Evolutionary conservation across 2,797 vertebrate genomes (phyloP).

Genomic region (Lacerta agilis): DNA sequence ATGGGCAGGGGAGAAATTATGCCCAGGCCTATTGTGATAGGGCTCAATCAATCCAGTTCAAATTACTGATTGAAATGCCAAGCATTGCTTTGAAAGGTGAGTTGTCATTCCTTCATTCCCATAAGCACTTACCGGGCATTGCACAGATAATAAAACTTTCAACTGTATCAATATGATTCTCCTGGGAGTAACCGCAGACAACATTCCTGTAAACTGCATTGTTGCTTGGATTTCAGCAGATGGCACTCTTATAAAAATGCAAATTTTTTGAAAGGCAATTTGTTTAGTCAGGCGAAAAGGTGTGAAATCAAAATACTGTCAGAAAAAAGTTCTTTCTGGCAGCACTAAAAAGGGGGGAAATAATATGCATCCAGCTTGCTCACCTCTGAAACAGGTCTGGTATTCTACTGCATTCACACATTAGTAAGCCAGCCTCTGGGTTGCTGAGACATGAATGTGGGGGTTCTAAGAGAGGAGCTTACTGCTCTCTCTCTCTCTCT

Average conservation of each 20-base stretch:
- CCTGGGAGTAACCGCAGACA: neutral
- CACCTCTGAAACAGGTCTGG: neutral
- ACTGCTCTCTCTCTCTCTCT: too few relatives aligned
- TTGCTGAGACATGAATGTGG: too few relatives aligned
- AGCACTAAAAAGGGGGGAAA: neutral
- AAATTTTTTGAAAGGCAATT: neutral
- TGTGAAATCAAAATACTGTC: constrained; percentile 10
- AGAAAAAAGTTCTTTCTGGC: constrained; percentile 7
- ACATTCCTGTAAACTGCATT: neutral
- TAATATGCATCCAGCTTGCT: neutral
- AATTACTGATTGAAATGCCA: neutral
- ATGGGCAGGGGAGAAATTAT: neutral
- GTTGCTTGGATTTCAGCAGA: constrained; percentile 45
- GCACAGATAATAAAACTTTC: neutral
- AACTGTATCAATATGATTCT: neutral
- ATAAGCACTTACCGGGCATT: neutral
- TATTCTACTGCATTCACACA: constrained; percentile 11
- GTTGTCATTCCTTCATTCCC: neutral
- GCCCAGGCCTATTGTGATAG: neutral
- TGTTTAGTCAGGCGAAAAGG: neutral
- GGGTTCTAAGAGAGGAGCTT: too few relatives aligned
- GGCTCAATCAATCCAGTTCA: accelerated
- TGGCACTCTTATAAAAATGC: constrained; percentile 31
- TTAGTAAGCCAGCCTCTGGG: too few relatives aligned
- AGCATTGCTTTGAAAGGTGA: neutral